Conservation (phyloP, 2,797 vertebrate genomes). For the Remorina albescens region DNA sequence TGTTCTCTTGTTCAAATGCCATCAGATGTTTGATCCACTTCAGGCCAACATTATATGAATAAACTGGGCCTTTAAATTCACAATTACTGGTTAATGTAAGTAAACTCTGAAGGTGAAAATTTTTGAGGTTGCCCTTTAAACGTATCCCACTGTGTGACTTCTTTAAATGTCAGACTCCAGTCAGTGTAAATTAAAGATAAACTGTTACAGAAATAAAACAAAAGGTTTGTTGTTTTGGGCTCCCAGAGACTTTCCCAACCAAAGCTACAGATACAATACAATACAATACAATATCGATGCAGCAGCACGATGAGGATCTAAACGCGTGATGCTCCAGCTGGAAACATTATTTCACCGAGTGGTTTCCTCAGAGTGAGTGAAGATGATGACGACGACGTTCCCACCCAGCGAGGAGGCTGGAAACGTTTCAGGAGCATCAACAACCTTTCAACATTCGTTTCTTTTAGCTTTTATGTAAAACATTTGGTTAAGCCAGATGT, state of each 20-base stretch:
- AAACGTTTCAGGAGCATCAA: slow-evolving; percentile 87
- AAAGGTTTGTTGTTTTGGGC: background rate
- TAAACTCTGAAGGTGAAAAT: background rate
- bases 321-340: slow-evolving; percentile 20
- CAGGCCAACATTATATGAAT: no score
- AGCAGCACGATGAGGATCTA: background rate
- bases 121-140: background rate
- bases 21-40: background rate
- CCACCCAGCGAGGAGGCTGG: slow-evolving; percentile 87
- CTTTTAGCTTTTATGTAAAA: background rate
- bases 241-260: slow-evolving; percentile 4
- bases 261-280: background rate
- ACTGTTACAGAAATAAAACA: background rate
- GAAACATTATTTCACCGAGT: background rate
- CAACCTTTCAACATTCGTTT: slow-evolving; percentile 68
- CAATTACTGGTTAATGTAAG: no score
- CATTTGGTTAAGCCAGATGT: background rate
- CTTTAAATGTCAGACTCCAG: background rate
- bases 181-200: background rate
- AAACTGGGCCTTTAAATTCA: no score
- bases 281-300: slow-evolving; percentile 4
- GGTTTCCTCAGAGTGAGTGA: no score
- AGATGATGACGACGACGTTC: slow-evolving; percentile 74
- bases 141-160: background rate
- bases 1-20: background rate